phyloP scores from a whole-genome alignment of 2,888 invertebrate genomes.

The Amphipoea oculea region DNA sequence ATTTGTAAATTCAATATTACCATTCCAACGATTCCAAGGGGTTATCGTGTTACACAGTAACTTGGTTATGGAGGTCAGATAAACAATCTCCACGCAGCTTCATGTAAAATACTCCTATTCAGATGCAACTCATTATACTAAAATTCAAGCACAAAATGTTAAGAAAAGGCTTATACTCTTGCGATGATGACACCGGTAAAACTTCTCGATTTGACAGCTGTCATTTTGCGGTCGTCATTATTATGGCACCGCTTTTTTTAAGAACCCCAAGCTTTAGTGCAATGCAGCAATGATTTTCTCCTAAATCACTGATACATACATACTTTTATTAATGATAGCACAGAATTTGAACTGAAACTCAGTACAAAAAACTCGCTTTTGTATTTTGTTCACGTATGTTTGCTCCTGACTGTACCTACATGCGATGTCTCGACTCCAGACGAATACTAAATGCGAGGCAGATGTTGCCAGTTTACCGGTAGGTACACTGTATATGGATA shows the following conservation, averaged over 20 bases:
- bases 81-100: neutral
- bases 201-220: no score
- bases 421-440: slow-evolving; percentile 34
- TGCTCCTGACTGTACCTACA: slow-evolving; percentile 15
- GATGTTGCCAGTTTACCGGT: slow-evolving; percentile 32
- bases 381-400: neutral
- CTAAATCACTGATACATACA: no score
- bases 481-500: slow-evolving; percentile 7
- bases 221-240: no score
- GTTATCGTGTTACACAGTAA: neutral
- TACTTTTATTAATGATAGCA: no score
- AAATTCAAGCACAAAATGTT: neutral
- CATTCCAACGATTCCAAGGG: no score
- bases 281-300: no score
- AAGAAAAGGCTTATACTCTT: neutral
- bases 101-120: neutral
- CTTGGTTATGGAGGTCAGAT: neutral
- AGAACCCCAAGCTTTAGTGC: no score
- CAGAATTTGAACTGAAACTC: neutral
- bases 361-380: neutral
- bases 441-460: slow-evolving; percentile 46
- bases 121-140: neutral
- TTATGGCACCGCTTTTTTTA: neutral
- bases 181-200: no score
- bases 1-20: neutral